Percentiles rank a stretch among this genome's conserved stretches.
These are phyloP conservation scores for Gandaritis pyraliata DNA, from an alignment of 2,888 invertebrate species.

Conservation along the genomic window DNA sequence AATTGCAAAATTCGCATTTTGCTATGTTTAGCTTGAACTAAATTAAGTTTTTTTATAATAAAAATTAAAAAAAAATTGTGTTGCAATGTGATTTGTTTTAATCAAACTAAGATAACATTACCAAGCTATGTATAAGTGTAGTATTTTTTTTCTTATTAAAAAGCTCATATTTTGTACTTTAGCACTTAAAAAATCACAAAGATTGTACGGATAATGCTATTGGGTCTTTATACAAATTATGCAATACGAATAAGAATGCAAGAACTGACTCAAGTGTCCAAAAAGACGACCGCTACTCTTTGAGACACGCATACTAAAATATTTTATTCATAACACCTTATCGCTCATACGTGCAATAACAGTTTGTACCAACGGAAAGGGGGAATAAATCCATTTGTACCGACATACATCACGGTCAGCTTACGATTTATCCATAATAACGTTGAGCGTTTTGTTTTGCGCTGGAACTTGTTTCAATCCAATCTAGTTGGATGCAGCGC, in stretches of 20 bases:
- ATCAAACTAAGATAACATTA: too few relatives aligned
- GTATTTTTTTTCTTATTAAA: too few relatives aligned
- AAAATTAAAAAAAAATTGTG: too few relatives aligned
- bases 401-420: conserved; percentile 77
- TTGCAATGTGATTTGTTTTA: too few relatives aligned
- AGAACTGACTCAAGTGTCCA: neutral
- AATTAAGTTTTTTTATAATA: too few relatives aligned
- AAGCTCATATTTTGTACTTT: too few relatives aligned
- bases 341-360: conserved; percentile 69
- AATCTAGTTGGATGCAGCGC: conserved; percentile 53
- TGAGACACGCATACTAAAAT: conserved; percentile 50
- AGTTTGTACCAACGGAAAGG: conserved; percentile 71
- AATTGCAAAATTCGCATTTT: too few relatives aligned
- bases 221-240: too few relatives aligned
- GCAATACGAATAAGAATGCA: neutral
- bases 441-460: conserved; percentile 9
- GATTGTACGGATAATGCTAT: too few relatives aligned
- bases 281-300: neutral
- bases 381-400: conserved; percentile 81
- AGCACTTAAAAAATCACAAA: too few relatives aligned
- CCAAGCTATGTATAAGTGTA: too few relatives aligned
- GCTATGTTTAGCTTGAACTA: too few relatives aligned
- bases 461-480: conserved; percentile 53
- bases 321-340: conserved; percentile 76
- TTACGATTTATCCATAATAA: conserved; percentile 74